phyloP scores from a whole-genome alignment of 2,888 invertebrate species.

The Criorhina ranunculi region DNA sequence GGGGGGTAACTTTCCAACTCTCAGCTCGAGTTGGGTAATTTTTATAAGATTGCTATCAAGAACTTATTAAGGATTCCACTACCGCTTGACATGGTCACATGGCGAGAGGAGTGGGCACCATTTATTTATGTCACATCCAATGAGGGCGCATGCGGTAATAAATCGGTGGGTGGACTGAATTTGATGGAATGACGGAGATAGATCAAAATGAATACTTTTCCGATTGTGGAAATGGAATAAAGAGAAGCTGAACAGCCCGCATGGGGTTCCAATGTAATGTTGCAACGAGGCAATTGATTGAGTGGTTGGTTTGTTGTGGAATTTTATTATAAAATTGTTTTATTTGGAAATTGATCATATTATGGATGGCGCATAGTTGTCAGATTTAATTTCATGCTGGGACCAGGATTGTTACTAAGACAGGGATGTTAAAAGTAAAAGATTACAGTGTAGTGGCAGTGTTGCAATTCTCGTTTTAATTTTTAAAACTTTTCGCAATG shows the following conservation, averaged over 20 bases:
- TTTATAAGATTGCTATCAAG: conserved; percentile 50
- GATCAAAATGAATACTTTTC: conserved; percentile 23
- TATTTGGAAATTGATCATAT: conserved; percentile 12
- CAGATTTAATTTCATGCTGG: conserved; percentile 26
- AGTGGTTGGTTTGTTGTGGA: conserved; percentile 32
- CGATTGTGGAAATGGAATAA: conserved; percentile 1
- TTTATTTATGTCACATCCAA: conserved; percentile 54
- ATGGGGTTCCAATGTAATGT: conserved; percentile 22
- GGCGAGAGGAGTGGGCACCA: conserved; percentile 23
- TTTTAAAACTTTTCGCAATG: too few relatives aligned
- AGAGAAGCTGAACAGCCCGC: conserved; percentile 34
- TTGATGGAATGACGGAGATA: conserved; percentile 34
- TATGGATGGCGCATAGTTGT: conserved; percentile 18
- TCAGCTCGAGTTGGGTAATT: conserved; percentile 7
- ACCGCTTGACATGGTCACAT: conserved; percentile 5
- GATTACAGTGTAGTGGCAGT: too few relatives aligned
- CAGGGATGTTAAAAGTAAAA: too few relatives aligned
- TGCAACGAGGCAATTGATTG: conserved; percentile 34
- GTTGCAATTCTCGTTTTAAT: too few relatives aligned
- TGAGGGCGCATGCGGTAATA: conserved; percentile 56
- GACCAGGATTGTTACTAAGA: neutral
- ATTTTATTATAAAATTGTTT: conserved; percentile 30
- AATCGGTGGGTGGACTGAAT: conserved; percentile 47
- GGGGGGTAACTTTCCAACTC: conserved; percentile 4
- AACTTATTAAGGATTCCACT: conserved; percentile 43